Evolutionary conservation across 2,113 vertebrate genomes (phyloP).

Genomic region (Pogona vitticeps): DNA sequence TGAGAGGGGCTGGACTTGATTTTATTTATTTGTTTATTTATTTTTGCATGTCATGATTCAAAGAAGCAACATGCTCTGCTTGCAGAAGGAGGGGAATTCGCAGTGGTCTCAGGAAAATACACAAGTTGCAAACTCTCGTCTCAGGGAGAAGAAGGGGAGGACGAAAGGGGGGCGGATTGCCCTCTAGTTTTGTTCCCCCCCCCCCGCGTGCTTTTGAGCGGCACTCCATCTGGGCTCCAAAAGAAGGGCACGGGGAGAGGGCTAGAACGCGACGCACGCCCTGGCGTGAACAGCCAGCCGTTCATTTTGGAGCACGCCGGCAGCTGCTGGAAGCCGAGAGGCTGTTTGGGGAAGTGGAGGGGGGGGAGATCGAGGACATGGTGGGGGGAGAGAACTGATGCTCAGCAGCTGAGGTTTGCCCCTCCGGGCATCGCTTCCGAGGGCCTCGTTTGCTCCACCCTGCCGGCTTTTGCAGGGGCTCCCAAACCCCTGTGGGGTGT

Average conservation of each 20-base stretch:
- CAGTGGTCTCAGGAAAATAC: no score
- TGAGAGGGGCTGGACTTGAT: no score
- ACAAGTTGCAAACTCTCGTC: no score
- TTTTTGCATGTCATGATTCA: no score
- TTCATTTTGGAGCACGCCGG: conserved; percentile 18
- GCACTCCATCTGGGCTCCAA: not conserved
- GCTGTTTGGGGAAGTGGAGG: not conserved
- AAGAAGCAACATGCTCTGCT: no score
- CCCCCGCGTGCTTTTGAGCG: no score
- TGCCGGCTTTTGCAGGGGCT: conserved; percentile 18
- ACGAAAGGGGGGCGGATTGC: no score
- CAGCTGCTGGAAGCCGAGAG: conserved; percentile 42
- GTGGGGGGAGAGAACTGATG: conserved; percentile 13
- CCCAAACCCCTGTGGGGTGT: not conserved
- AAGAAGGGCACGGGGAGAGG: not conserved
- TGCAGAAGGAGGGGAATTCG: no score
- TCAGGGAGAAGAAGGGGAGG: no score
- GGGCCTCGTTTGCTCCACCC: conserved; percentile 25
- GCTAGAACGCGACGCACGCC: conserved; percentile 54
- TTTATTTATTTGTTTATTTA: no score
- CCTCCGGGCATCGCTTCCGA: conserved; percentile 41
- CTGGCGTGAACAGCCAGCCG: conserved; percentile 8
- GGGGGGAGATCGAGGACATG: not conserved
- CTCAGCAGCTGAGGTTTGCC: conserved; percentile 61
- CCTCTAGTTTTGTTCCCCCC: no score